Evolutionary conservation across 1,140 invertebrate genomes (phyloP).

Genomic region (Drepana arcuata): DNA sequence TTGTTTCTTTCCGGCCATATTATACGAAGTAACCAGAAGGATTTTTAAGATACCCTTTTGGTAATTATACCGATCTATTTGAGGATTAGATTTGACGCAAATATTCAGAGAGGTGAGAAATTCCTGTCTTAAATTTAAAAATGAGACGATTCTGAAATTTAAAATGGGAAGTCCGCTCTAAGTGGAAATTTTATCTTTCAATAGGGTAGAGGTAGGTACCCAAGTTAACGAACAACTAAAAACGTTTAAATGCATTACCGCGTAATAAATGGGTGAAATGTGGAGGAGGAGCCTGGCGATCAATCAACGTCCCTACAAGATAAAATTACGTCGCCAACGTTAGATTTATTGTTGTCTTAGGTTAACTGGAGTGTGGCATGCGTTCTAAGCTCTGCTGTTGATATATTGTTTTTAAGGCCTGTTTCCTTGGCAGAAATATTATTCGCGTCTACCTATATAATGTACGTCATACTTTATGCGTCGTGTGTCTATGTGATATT

Average conservation of each 20-base stretch:
- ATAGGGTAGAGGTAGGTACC: neutral
- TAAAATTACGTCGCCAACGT: constrained; percentile 42
- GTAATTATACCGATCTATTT: too few species aligned
- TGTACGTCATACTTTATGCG: too few species aligned
- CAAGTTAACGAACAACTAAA: constrained; percentile 17
- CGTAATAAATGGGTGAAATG: constrained; percentile 46
- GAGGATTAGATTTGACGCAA: too few species aligned
- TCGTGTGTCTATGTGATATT: too few species aligned
- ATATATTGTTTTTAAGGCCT: constrained; percentile 16
- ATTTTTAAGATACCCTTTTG: too few species aligned
- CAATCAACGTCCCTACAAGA: constrained; percentile 41
- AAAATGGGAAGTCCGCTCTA: too few species aligned
- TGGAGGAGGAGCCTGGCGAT: constrained; percentile 34
- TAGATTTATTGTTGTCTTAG: constrained; percentile 48
- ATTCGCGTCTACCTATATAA: too few species aligned
- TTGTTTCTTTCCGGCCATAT: too few species aligned
- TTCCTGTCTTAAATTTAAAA: too few species aligned
- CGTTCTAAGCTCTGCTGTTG: constrained; percentile 21
- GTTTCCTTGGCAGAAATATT: neutral
- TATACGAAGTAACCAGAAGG: too few species aligned
- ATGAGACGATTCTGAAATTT: too few species aligned
- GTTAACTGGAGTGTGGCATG: constrained; percentile 29
- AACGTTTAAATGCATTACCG: constrained; percentile 20
- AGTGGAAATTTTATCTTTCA: too few species aligned
- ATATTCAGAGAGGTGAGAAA: neutral